Base-by-base conservation (phyloP, 2,113 vertebrate genomes). In the Zootoca vivipara region DNA sequence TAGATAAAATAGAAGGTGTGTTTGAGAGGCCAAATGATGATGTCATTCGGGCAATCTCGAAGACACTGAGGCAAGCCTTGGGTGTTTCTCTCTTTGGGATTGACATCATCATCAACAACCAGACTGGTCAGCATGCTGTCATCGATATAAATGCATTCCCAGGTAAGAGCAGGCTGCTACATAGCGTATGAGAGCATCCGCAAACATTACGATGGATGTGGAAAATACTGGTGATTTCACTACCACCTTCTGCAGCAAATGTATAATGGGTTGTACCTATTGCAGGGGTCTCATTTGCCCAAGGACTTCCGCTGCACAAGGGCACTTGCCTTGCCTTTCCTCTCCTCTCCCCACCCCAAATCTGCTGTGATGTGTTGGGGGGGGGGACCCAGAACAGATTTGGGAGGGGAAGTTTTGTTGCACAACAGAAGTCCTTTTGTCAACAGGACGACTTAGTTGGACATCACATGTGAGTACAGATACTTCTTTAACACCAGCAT, bases 141-240 rank as follows among this genome's bases (percentile, higher is more conserved):
- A 99, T 99, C 8, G 99, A 99, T 95, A 97, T 99, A 95, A 99
- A 99, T 69, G 99, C 99, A 96, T 99, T 99, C 95, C 99, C 99
- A 92, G 99, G 99, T 99, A 94, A 96, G 95, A 83, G 40, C 24
- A 35, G 42, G 33, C 70, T 38, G 40, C 33, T 56, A 18, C 24
- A 24, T 7, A 22, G 30, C 30, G 4, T 26, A 67, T 67, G 65
- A 67, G 65, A 24, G 65, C 65, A 28, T 67, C 65, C 1, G 2
- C 38, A 77, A 24, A 28, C 22, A 26, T 77, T 42, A 26, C 24
- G 28, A 12, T 28, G 18, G 40, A 38, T 77, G 3, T 35, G 18
- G 73, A 75, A 75, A 75, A 75, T 16, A 24, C 35, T 24, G 33
- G 7, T 74, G 35, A 42, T 28, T 3, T 9, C 58, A 22, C 7